Percentiles rank a stretch among this genome's conserved stretches.
Evolutionary conservation across 1,140 invertebrate genomes (phyloP).

Genomic region (Whitmania pigra): DNA sequence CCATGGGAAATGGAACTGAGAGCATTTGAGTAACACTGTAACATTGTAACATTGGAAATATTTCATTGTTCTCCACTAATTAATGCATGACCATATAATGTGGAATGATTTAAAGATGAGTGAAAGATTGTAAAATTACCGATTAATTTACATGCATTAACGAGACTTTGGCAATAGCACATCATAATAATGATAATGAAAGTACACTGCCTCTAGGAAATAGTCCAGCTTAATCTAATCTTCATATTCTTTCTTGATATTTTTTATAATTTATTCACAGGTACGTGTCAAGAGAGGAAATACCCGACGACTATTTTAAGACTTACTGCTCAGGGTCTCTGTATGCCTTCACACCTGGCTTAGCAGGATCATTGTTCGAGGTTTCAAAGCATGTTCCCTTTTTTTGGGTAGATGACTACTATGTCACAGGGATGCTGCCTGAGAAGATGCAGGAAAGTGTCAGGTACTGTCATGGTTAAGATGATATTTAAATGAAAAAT

Average conservation of each 20-base stretch:
- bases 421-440: conserved; percentile 26
- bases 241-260: too few species aligned
- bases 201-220: too few species aligned
- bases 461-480: background rate
- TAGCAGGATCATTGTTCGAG: conserved; percentile 18
- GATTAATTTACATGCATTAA: too few species aligned
- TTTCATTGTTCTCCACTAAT: too few species aligned
- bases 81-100: too few species aligned
- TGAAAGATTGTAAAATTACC: too few species aligned
- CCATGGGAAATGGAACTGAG: too few species aligned
- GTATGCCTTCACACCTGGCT: conserved; percentile 16
- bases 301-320: conserved; percentile 20
- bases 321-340: conserved; percentile 24
- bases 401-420: conserved; percentile 30
- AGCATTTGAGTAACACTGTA: too few species aligned
- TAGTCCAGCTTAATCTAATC: background rate
- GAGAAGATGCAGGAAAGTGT: conserved; percentile 22
- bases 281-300: conserved; percentile 16
- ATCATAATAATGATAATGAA: too few species aligned
- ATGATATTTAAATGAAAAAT: background rate
- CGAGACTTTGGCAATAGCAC: too few species aligned
- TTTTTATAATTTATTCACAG: background rate
- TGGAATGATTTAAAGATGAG: too few species aligned
- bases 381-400: conserved; percentile 24
- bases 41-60: too few species aligned